Base-by-base conservation (phyloP, 1,140 invertebrate genomes). In the Episyrphus balteatus region DNA sequence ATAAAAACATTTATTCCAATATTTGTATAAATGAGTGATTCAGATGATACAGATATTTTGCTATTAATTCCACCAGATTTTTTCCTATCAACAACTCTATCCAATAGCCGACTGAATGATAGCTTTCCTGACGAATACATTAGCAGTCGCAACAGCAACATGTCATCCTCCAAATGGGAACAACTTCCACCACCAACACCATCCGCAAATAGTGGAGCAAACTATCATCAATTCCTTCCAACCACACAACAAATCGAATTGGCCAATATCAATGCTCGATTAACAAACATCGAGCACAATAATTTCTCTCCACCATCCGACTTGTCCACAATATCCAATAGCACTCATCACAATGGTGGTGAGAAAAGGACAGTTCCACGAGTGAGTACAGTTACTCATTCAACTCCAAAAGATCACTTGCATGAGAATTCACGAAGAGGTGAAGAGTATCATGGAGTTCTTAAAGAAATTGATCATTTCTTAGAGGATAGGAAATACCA, bases 41-140 rank as follows among this genome's bases (percentile, higher is more conserved):
- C 83, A 47, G 84, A 86, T 75, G 84, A 87, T 66, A 88, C 85
- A 5, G 84, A 88, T 68, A 75, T 84, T 54, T 70, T 88, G 48
- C 62, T 88, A 50, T 67, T 84, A 48, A 83, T 87, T 62, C 83
- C 84, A 44, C 84, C 85, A 10, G 78, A 85, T 66, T 79, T 83
- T 52, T 85, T 83, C 59, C 52, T 75, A 26, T 26, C 39, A 7
- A 46, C 37, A 17, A 44, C 46, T 15, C 33, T 44, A 26, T 26
- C 21, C 21, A 34, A 44, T 32, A 31, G 32, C 38, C 32, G 63
- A 32, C 70, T 80, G 31, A 63, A 68, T 40, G 14, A 42, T 3
- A 15, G 14, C 7, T 14, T 30, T 6, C 47, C 54, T 1, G 57
- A 51, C 11, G 48, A 51, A 19, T 47, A 51, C n/a, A 32, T 36